Evolutionary conservation across 2,113 vertebrate species (phyloP).

Genomic region (Tretioscincus oriximinensis): DNA sequence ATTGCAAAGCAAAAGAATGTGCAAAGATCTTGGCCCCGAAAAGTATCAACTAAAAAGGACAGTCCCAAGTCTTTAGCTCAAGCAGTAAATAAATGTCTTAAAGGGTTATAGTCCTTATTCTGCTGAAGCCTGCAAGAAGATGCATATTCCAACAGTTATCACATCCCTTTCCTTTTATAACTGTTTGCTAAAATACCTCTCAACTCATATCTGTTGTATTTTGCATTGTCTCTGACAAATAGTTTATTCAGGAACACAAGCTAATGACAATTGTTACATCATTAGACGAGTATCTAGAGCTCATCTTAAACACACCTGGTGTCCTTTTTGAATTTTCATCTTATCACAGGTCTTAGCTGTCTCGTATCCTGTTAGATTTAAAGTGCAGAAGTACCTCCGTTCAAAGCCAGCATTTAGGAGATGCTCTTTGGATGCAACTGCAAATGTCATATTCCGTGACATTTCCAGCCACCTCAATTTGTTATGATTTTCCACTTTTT

Average conservation of each 20-base stretch:
- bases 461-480: conserved; percentile 32
- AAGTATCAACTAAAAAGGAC: too few relatives aligned
- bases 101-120: too few relatives aligned
- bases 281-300: conserved; percentile 6
- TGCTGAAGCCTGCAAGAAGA: background rate
- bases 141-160: background rate
- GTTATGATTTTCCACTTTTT: conserved; percentile 32
- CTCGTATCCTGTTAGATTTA: conserved; percentile 4
- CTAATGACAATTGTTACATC: background rate
- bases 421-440: background rate
- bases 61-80: too few relatives aligned
- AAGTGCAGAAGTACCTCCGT: background rate
- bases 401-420: conserved; percentile 14
- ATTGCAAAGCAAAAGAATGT: too few relatives aligned
- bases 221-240: conserved; percentile 15
- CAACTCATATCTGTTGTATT: conserved; percentile 5
- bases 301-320: conserved; percentile 1
- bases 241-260: conserved; percentile 10
- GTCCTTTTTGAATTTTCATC: conserved; percentile 9
- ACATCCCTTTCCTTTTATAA: background rate
- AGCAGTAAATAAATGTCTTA: too few relatives aligned
- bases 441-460: conserved; percentile 29
- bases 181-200: background rate
- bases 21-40: too few relatives aligned
- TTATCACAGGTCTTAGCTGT: background rate